phyloP scores from a whole-genome alignment of 2,888 invertebrate genomes.

The Lasioglossum calceatum region DNA sequence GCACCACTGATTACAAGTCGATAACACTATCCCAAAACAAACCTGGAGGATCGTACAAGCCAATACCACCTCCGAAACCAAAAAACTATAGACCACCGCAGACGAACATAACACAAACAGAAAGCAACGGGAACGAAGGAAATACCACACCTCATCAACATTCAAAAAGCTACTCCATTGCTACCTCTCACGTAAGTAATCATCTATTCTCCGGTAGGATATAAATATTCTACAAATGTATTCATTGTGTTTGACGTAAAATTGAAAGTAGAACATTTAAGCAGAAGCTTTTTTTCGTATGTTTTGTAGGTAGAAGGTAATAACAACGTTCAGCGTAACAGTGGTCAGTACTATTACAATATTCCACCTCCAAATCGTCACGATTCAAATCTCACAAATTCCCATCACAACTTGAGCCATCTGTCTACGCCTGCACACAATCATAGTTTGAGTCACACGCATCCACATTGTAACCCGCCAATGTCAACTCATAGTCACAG shows the following conservation, averaged over 20 bases:
- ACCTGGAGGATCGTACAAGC: conserved; percentile 89
- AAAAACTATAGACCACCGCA: conserved; percentile 94
- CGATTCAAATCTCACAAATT: conserved; percentile 76
- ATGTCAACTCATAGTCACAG: conserved; percentile 81
- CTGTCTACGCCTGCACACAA: conserved; percentile 76
- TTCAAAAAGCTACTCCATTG: conserved; percentile 85
- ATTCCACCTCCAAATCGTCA: conserved; percentile 82
- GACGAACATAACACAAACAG: conserved; percentile 79
- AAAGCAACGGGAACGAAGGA: conserved; percentile 80
- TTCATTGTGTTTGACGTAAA: background rate
- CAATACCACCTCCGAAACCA: conserved; percentile 96
- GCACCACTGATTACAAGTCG: conserved; percentile 83
- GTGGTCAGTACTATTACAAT: conserved; percentile 86
- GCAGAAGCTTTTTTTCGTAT: background rate
- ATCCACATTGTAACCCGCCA: conserved; percentile 81
- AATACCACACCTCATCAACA: conserved; percentile 84
- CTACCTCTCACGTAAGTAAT: conserved; percentile 81
- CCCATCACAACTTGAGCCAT: conserved; percentile 79
- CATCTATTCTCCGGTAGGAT: background rate
- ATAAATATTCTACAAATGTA: background rate
- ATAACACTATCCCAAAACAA: conserved; percentile 79
- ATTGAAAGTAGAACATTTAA: background rate
- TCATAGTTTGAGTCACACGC: conserved; percentile 81
- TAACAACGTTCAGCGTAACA: conserved; percentile 85
- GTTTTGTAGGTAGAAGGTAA: conserved; percentile 83